Evolutionary conservation across 2,888 invertebrate species (phyloP), one percentile per base, ranked within the genome.

Genomic region (Tupiocoris notatus): DNA sequence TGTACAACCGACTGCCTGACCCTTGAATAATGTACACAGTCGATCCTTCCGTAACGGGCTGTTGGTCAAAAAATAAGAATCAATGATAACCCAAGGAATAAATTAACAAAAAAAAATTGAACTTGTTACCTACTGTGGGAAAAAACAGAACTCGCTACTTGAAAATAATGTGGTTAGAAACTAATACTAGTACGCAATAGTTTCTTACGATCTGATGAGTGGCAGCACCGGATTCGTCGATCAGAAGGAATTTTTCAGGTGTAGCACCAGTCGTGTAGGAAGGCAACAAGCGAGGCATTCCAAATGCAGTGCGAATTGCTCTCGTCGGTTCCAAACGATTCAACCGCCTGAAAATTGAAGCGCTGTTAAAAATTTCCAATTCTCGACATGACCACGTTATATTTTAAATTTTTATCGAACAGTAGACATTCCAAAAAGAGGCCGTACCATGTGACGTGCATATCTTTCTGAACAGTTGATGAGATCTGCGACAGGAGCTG

Each of bases 31-130:
- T 82, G 84, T 93, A 91, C 70, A 93, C 89, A 84, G 90, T 92
- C 80, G 91, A 90, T 82, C 94, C 94, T 84, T 94, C 94, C 12
- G 92, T 91, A 81, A 91, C 89, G 9, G 94, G 94, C 87, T 87
- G 77, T 21, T n/a, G n/a, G n/a, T n/a, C n/a, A n/a, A n/a, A 81
- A 78, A 74, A 39, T 76, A n/a, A 67, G 39, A 75, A 17, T 6
- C 56, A 58, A 78, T 9, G 54, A 54, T 54, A 16, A 54, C 7
- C 16, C 54, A 54, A 54, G 7, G 9, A 54, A 7, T 16, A 54
- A 54, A n/a, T n/a, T n/a, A n/a, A n/a, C n/a, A 67, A 63, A 77
- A 66, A 22, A 3, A 73, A 22, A 9, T 17, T 20, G 56, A 67
- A 39, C 39, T 21, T 21, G 18, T 59, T 17, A 59, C 59, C 6